Evolutionary conservation across 2,113 vertebrate genomes (phyloP).

Genomic region (Trogon melanurus): DNA sequence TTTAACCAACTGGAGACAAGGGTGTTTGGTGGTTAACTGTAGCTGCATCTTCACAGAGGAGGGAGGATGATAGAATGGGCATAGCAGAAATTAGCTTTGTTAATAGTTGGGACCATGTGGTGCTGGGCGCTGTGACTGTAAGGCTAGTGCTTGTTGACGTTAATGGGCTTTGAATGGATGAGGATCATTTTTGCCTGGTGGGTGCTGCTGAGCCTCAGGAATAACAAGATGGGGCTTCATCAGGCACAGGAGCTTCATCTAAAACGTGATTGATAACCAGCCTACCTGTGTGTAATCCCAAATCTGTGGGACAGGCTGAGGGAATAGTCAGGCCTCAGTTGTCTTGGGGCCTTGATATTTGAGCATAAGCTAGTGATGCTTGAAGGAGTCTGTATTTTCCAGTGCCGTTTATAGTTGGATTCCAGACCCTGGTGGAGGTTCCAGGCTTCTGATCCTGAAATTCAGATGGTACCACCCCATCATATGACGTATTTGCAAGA

Average conservation of each 20-base stretch:
- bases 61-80: neutral
- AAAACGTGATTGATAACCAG: neutral
- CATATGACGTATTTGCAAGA: neutral
- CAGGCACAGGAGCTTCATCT: neutral
- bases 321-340: neutral
- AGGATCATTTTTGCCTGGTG: neutral
- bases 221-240: neutral
- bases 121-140: neutral
- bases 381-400: neutral
- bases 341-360: neutral
- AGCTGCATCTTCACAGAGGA: neutral
- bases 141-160: neutral
- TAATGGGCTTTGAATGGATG: neutral
- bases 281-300: neutral
- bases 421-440: neutral
- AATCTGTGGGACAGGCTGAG: neutral
- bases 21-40: neutral
- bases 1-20: neutral
- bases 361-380: neutral
- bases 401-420: neutral
- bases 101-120: fast-evolving
- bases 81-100: neutral
- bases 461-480: neutral
- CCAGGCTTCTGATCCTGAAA: neutral
- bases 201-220: neutral